Evolutionary conservation across 2,113 vertebrate species (phyloP), one percentile per base, ranked within the genome.

Genomic region (Callopanchax toddi): DNA sequence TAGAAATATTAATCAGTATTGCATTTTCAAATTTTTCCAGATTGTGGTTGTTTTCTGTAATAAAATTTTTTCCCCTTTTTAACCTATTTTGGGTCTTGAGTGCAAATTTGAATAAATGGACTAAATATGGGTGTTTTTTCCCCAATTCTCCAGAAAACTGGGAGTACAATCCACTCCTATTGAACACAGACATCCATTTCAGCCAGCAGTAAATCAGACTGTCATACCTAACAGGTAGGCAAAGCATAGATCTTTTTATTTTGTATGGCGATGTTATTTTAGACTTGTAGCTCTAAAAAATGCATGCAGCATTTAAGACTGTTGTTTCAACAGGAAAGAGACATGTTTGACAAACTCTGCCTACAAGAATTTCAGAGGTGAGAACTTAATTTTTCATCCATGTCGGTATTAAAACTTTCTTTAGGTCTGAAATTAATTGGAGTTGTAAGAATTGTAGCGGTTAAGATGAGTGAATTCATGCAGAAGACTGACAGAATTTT

Each of bases 151-250:
- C 52, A 88, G 72, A 71, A 43, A 90, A 87, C 56, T 64, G 61
- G 20, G 74, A 11, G 25, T 64, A 82, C 93, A 40, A 59, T 12
- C 74, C 36, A 73, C 83, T 1, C 65, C 88, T 6, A 37, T 87
- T 0, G 1, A 86, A 34, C 89, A 87, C 68, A 84, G 86, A 46
- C 87, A 78, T 64, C 5, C 83, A 0, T 32, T 79, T 29, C 43
- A 65, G 21, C 84, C 85, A 43, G 54, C 82, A 82, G 87, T 88
- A 64, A 92, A 89, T 58, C 86, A 82, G 44, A 82, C 78, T 0
- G 71, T 81, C 6, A 0, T 59, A 64, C 78, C 29, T 62, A 76
- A 78, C 76, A 91, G 91, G 93, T 94, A 13, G 83, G 51, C 16
- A 36, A 32, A 32, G 29, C n/a, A n/a, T n/a, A 32, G 29, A 29